phyloP scores from a whole-genome alignment of 2,888 invertebrate genomes.

The Watsonalla binaria region DNA sequence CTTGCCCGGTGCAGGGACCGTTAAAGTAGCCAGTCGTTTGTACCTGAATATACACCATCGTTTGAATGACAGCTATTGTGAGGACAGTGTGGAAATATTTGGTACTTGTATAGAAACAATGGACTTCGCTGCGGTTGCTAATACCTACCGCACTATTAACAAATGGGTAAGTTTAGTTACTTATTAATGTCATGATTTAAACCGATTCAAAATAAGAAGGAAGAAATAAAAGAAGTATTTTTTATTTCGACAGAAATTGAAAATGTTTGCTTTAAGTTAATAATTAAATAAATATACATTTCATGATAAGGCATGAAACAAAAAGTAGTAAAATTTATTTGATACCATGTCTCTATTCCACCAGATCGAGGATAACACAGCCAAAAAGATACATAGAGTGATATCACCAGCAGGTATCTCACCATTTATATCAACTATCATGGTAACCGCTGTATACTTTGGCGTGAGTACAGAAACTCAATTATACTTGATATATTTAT shows the following conservation, averaged over 20 bases:
- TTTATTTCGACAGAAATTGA: too few relatives aligned
- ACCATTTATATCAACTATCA: slow-evolving; percentile 75
- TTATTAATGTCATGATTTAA: too few relatives aligned
- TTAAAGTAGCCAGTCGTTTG: slow-evolving; percentile 82
- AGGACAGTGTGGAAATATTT: slow-evolving; percentile 72
- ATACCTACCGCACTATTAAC: slow-evolving; percentile 77
- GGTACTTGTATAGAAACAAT: slow-evolving; percentile 65
- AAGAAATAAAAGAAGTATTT: too few relatives aligned
- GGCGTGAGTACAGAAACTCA: slow-evolving; percentile 71
- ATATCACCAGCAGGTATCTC: slow-evolving; percentile 74
- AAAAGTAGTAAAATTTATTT: background rate
- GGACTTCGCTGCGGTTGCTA: background rate
- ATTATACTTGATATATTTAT: too few relatives aligned
- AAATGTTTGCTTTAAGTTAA: too few relatives aligned
- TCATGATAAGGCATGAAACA: too few relatives aligned
- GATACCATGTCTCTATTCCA: slow-evolving; percentile 6
- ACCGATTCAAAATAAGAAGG: too few relatives aligned
- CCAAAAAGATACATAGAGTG: slow-evolving; percentile 85
- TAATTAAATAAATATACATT: too few relatives aligned
- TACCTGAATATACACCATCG: slow-evolving; percentile 47
- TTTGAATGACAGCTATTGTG: slow-evolving; percentile 68
- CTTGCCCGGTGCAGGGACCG: slow-evolving; percentile 54
- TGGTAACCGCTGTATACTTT: slow-evolving; percentile 90
- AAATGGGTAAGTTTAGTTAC: slow-evolving; percentile 70
- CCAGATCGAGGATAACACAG: slow-evolving; percentile 81